phyloP scores from a whole-genome alignment of 2,113 vertebrate genomes.

The Jaculus jaculus region DNA sequence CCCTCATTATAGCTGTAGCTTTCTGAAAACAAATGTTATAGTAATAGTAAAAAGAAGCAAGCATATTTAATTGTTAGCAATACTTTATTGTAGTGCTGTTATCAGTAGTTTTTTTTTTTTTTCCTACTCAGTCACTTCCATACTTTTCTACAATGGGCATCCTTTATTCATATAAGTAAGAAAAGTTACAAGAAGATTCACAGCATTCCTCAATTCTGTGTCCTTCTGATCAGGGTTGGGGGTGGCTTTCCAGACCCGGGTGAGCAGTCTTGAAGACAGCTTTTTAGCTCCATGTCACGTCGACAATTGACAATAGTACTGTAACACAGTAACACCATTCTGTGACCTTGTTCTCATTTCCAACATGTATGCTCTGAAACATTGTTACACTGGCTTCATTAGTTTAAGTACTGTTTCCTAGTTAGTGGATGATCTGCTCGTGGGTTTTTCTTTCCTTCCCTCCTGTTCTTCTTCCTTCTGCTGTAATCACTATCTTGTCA shows the following conservation, averaged over 20 bases:
- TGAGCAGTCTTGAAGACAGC: not conserved
- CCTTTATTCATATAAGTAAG: not conserved
- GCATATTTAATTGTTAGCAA: not conserved
- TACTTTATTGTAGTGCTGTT: not conserved
- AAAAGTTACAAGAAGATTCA: not conserved
- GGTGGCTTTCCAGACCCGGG: too few species aligned
- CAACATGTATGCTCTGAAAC: not conserved
- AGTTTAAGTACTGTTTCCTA: not conserved
- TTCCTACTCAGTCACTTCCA: not conserved
- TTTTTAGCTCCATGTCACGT: not conserved
- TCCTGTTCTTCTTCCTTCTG: not conserved
- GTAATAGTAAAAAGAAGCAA: constrained; percentile 1
- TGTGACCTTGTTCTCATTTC: not conserved
- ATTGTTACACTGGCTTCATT: not conserved
- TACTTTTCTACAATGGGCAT: not conserved
- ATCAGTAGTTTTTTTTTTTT: not conserved
- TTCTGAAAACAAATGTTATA: not conserved
- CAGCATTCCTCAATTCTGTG: not conserved
- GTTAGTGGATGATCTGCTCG: fast-evolving
- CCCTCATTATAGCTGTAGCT: not conserved
- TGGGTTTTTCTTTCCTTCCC: not conserved
- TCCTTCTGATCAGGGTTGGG: not conserved
- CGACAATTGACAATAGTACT: too few species aligned
- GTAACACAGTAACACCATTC: not conserved
- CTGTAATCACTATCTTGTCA: not conserved